Evolutionary conservation across 2,797 vertebrate species (phyloP).

Genomic region (Rhinatrema bivittatum): DNA sequence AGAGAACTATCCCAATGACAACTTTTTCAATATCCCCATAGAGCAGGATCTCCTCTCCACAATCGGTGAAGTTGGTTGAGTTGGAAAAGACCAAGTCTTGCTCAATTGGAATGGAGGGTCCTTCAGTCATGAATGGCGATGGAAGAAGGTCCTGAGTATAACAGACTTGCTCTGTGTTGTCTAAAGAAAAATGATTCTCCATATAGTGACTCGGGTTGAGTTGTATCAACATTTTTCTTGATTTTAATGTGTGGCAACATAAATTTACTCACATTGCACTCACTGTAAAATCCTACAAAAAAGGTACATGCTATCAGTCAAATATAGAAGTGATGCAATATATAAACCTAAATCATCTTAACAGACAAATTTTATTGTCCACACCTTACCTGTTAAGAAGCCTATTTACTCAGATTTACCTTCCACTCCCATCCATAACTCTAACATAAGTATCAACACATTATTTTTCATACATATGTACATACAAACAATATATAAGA

Average conservation of each 20-base stretch:
- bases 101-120: conserved; percentile 20
- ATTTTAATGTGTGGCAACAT: not conserved
- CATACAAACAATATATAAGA: too few species aligned
- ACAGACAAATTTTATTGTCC: rapidly evolving
- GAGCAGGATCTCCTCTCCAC: conserved; percentile 50
- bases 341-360: rapidly evolving
- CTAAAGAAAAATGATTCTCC: conserved; percentile 29
- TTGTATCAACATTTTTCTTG: conserved; percentile 41
- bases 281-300: conserved; percentile 19
- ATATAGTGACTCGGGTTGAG: conserved; percentile 18
- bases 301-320: conserved; percentile 8
- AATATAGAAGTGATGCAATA: not conserved
- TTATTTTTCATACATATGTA: too few species aligned
- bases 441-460: too few species aligned
- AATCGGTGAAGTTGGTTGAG: conserved; percentile 40
- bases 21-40: conserved; percentile 55
- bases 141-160: conserved; percentile 16
- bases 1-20: conserved; percentile 49
- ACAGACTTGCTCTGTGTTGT: conserved; percentile 17
- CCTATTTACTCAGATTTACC: too few species aligned
- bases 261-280: not conserved
- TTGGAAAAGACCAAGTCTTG: conserved; percentile 30
- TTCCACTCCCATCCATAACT: too few species aligned
- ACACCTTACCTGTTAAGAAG: rapidly evolving
- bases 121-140: conserved; percentile 45